These are phyloP conservation scores for Drosophila merina DNA, from an alignment of 2,888 invertebrate genomes.

Conservation along the genomic window DNA sequence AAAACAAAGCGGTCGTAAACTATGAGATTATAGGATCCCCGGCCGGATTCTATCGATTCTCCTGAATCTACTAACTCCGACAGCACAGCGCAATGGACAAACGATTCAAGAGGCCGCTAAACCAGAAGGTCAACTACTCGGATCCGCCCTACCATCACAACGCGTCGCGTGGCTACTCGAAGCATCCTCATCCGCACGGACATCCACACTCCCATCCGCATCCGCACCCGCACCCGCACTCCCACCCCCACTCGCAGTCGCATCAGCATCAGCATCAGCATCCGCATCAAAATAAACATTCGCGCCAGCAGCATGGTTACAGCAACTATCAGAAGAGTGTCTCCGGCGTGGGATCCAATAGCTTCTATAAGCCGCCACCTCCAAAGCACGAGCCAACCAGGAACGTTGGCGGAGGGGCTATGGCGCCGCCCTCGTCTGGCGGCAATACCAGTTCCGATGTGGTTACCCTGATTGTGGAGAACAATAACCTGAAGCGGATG, in stretches of 20 bases:
- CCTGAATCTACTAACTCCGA: not conserved
- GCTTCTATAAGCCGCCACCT: slow-evolving; percentile 45
- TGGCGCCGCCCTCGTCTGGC: slow-evolving; percentile 23
- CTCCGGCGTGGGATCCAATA: slow-evolving; percentile 6
- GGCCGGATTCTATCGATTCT: slow-evolving; percentile 9
- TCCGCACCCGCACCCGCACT: slow-evolving; percentile 12
- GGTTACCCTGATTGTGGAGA: slow-evolving; percentile 81
- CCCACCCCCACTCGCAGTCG: slow-evolving; percentile 13
- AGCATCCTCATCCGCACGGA: slow-evolving; percentile 26
- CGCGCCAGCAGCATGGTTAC: slow-evolving; percentile 66
- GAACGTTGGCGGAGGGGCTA: slow-evolving; percentile 39
- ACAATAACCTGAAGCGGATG: slow-evolving; percentile 88
- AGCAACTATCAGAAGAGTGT: slow-evolving; percentile 43
- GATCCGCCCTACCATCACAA: slow-evolving; percentile 44
- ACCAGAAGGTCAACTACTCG: slow-evolving; percentile 42
- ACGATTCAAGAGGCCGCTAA: slow-evolving; percentile 56
- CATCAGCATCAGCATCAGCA: slow-evolving; percentile 29
- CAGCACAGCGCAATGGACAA: slow-evolving; percentile 64
- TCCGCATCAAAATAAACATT: slow-evolving; percentile 57
- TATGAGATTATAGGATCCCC: slow-evolving; percentile 36
- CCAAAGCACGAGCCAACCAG: slow-evolving; percentile 3
- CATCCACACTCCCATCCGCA: slow-evolving; percentile 23
- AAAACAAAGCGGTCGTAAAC: slow-evolving; percentile 45
- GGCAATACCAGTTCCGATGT: slow-evolving; percentile 62
- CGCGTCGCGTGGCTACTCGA: slow-evolving; percentile 26